Conservation (phyloP, 2,888 invertebrate species). For the Sipha maydis region DNA sequence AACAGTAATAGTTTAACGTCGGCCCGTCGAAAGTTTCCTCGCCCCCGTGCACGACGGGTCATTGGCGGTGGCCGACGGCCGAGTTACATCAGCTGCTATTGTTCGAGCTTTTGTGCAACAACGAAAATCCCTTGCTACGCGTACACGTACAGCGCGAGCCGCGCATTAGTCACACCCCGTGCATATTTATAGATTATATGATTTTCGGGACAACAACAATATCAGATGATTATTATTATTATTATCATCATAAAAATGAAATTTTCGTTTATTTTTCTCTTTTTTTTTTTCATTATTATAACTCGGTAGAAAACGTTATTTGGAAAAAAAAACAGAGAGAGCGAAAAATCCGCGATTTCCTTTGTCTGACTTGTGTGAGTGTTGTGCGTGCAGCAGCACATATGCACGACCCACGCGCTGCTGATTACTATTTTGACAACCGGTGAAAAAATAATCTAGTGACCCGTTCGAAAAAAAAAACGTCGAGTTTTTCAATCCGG, state of each 20-base stretch:
- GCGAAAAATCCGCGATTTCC: not conserved
- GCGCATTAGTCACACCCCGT: slow-evolving; percentile 18
- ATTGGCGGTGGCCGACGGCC: not conserved
- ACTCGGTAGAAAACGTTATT: not conserved
- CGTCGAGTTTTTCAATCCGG: not conserved
- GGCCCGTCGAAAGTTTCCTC: not conserved
- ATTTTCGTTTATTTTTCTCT: not conserved
- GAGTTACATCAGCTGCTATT: not conserved
- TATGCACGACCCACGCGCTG: not conserved
- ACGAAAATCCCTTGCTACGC: not conserved
- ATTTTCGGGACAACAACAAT: not conserved
- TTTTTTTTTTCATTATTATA: not conserved
- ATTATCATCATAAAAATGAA: not conserved
- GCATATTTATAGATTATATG: not conserved
- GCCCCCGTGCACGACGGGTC: not conserved
- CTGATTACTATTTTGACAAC: not conserved
- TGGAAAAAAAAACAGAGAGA: not conserved
- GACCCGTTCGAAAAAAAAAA: not conserved
- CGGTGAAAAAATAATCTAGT: not conserved
- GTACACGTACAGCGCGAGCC: not conserved
- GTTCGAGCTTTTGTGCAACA: not conserved
- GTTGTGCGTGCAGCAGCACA: not conserved
- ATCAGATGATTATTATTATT: slow-evolving; percentile 7
- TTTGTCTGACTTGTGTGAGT: not conserved
- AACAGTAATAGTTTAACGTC: not conserved